A percentile compares a stretch with the other conserved stretches of the same genome.
Evolutionary conservation across 1,140 invertebrate genomes (phyloP).

Genomic region (Zelostemma sp.): DNA sequence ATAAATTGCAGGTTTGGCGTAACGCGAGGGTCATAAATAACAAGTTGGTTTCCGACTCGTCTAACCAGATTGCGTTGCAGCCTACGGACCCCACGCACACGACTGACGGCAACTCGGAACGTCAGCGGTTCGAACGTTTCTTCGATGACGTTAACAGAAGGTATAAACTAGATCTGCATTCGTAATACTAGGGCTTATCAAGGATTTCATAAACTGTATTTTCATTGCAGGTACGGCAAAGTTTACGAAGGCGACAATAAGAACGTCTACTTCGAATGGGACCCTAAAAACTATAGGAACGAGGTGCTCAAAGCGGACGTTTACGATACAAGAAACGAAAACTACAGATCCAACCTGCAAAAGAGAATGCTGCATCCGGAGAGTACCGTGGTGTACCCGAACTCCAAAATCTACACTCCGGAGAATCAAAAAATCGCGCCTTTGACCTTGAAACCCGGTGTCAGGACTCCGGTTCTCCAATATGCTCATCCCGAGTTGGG

Average conservation of each 20-base stretch:
- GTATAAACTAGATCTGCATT: conserved; percentile 48
- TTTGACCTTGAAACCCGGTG: conserved; percentile 76
- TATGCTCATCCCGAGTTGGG: conserved; percentile 84
- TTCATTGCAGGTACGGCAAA: conserved; percentile 53
- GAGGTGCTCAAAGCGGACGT: conserved; percentile 55
- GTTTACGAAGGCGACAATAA: conserved; percentile 47
- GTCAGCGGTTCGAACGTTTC: conserved; percentile 56
- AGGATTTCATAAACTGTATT: neutral
- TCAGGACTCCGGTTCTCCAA: conserved; percentile 79
- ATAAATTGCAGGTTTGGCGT: conserved; percentile 83
- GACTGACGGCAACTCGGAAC: conserved; percentile 31
- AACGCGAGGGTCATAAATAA: conserved; percentile 89
- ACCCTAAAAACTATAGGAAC: conserved; percentile 57
- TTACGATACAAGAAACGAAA: conserved; percentile 56
- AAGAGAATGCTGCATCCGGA: conserved; percentile 78
- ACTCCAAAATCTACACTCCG: conserved; percentile 74
- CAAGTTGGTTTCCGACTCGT: conserved; percentile 73
- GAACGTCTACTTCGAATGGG: conserved; percentile 61
- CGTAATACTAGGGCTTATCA: too few relatives aligned
- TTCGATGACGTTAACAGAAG: conserved; percentile 62
- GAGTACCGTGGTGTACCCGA: conserved; percentile 74
- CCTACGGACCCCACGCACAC: conserved; percentile 7
- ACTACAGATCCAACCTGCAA: conserved; percentile 71
- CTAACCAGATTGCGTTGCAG: neutral
- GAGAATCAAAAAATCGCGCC: conserved; percentile 65